Conservation (phyloP, 1,140 invertebrate genomes). For the Microvelia longipes region DNA sequence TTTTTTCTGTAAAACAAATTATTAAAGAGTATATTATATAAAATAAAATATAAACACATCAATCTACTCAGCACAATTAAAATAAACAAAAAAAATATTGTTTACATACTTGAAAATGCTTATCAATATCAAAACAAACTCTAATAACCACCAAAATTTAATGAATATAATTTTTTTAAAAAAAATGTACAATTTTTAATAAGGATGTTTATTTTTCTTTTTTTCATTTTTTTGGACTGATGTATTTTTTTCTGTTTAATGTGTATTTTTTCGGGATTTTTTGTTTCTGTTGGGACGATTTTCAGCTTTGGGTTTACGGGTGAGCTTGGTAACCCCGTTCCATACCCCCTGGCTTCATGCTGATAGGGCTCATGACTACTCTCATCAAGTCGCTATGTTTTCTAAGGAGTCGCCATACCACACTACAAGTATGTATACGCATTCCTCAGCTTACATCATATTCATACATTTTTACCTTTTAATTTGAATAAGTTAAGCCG, state of each 20-base stretch:
- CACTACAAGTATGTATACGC: conserved; percentile 10
- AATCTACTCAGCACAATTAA: too few relatives aligned
- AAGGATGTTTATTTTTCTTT: background rate
- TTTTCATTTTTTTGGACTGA: background rate
- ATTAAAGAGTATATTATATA: too few relatives aligned
- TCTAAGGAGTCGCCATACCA: conserved; percentile 4
- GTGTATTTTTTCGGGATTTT: background rate
- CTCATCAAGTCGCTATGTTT: conserved; percentile 5
- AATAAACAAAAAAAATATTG: too few relatives aligned
- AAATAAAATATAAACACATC: too few relatives aligned
- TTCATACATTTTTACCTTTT: too few relatives aligned
- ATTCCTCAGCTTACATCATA: background rate
- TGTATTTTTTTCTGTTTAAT: background rate
- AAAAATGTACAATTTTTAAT: background rate
- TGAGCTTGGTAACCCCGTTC: conserved; percentile 3
- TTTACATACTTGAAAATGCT: too few relatives aligned
- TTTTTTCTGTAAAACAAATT: too few relatives aligned
- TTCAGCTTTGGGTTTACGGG: conserved; percentile 9
- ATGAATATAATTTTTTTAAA: background rate
- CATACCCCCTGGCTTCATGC: conserved; percentile 5
- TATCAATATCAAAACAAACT: too few relatives aligned
- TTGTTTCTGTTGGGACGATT: conserved; percentile 4
- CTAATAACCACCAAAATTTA: too few relatives aligned
- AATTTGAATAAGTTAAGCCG: too few relatives aligned
- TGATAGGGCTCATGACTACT: conserved; percentile 7